Base-by-base conservation (phyloP, 2,797 vertebrate species). In the Pyrocephalus nanus region DNA sequence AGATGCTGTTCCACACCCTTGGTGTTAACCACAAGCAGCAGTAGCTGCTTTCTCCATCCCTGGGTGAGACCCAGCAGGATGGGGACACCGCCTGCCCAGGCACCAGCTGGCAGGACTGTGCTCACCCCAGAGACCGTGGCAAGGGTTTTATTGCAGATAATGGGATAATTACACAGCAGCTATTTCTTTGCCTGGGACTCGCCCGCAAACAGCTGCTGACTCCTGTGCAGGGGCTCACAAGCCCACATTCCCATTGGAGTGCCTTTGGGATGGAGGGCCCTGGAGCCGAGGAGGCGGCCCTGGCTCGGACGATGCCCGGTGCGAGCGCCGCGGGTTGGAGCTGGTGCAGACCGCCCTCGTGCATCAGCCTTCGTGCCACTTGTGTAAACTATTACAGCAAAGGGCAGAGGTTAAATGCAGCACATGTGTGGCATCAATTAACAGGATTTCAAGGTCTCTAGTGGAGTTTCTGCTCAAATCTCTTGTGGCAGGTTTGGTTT, bases 321-420 rank as follows among this genome's bases (percentile, higher is more conserved):
- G 25, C 0, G 8, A 42, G 53, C 2, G 0, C 62, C 3, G 15
- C 0, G 0, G 40, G 34, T 54, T 26, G 0, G 1, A 61, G 82
- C 61, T 88, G 15, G 30, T 8, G 8, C 69, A 64, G 72, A 40
- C 30, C 1, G 69, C 70, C 73, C 42, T 17, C 1, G 32, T 0
- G 4, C 88, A 74, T 78, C 71, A 47, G 88, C 84, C 95, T 91
- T 90, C 16, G 2, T 96, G 83, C 91, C 94, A 92, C 95, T 96
- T 96, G 95, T 96, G 92, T 96, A 97, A 97, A 97, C 95, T 93
- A 94, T 96, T 97, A 96, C 87, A 92, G 92, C 93, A 83, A 90
- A 95, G 96, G 95, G 86, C 95, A 96, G 89, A 96, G 96, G 96
- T 96, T 97, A 97, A 97, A 97, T n/a, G 93, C 96, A 96, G 96